These are phyloP conservation scores for Crocallis elinguaria DNA, from an alignment of 2,888 invertebrate genomes.

Conservation along the genomic window DNA sequence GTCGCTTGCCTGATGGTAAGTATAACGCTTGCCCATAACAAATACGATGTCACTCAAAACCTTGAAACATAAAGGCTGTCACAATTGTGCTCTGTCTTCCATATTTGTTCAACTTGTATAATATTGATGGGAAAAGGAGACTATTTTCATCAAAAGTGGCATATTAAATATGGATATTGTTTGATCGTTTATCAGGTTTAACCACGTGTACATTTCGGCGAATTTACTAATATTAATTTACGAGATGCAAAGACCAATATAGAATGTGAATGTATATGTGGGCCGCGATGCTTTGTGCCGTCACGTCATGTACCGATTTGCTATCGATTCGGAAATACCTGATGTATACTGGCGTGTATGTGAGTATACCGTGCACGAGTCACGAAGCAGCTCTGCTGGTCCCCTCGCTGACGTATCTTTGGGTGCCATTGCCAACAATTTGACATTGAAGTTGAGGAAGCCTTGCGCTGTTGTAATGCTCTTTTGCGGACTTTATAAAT, in stretches of 20 bases:
- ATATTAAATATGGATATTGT: too few species aligned
- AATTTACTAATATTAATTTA: background rate
- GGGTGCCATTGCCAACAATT: background rate
- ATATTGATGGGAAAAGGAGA: too few species aligned
- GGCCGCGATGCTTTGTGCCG: constrained; percentile 8
- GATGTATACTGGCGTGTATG: background rate
- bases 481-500: background rate
- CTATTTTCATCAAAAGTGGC: too few species aligned
- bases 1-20: too few species aligned
- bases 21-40: too few species aligned
- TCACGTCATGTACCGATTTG: constrained; percentile 18
- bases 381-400: background rate
- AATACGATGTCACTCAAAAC: too few species aligned
- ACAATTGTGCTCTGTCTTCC: too few species aligned
- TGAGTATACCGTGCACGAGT: background rate
- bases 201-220: background rate
- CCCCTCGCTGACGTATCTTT: background rate
- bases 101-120: too few species aligned
- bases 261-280: background rate
- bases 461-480: background rate
- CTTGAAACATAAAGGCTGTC: too few species aligned
- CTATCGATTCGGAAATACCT: constrained; percentile 27
- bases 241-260: too few species aligned
- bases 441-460: background rate
- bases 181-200: background rate